Percentiles rank a stretch among this genome's conserved stretches.
phyloP scores from a whole-genome alignment of 2,113 vertebrate species.

The Hemicordylus capensis region DNA sequence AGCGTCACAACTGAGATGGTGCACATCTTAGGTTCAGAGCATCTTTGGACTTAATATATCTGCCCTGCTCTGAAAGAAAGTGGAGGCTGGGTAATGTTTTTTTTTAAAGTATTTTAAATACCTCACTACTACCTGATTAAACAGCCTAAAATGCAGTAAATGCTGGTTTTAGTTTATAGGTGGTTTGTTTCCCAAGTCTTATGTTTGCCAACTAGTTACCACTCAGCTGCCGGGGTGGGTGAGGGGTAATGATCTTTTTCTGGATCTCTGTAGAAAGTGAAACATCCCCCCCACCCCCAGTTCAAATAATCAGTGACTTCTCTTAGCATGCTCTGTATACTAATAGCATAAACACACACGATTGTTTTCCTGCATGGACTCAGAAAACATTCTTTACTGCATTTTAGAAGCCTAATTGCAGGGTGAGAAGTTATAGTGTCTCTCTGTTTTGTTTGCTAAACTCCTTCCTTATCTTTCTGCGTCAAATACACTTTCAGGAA shows the following conservation, averaged over 20 bases:
- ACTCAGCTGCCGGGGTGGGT: too few relatives aligned
- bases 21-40: too few relatives aligned
- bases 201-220: not conserved
- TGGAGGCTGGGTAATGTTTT: not conserved
- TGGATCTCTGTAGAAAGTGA: not conserved
- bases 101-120: not conserved
- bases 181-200: not conserved
- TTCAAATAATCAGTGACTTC: not conserved
- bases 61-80: not conserved
- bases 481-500: constrained; percentile 1
- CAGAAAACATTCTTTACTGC: not conserved
- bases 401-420: not conserved
- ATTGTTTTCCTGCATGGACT: not conserved
- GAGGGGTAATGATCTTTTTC: not conserved
- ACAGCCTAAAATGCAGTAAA: not conserved
- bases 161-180: too few relatives aligned
- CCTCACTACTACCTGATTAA: not conserved
- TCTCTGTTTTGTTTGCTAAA: constrained; percentile 3
- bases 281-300: not conserved
- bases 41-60: not conserved
- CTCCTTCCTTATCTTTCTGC: not conserved
- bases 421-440: not conserved
- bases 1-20: too few relatives aligned
- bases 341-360: not conserved
- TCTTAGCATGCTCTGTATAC: not conserved